These are phyloP conservation scores for Drosophila nikananu DNA, from an alignment of 1,140 invertebrate species.

Conservation along the genomic window DNA sequence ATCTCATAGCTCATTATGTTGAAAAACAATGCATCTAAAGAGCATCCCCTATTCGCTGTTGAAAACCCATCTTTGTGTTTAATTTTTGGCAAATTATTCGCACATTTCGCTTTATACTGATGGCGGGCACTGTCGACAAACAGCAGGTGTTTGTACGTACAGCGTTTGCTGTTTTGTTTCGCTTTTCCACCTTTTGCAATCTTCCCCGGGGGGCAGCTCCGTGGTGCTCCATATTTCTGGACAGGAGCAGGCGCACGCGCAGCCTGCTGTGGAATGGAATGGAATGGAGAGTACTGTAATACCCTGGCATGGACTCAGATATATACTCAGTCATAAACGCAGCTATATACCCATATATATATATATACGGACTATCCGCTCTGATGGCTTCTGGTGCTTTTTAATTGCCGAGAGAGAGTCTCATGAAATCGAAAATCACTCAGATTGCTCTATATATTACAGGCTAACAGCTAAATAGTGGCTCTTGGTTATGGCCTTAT, in stretches of 20 bases:
- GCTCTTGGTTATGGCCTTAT: background rate
- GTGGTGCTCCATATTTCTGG: conserved; percentile 21
- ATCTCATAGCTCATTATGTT: background rate
- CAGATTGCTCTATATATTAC: conserved; percentile 32
- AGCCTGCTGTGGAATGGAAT: background rate
- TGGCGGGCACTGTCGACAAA: conserved; percentile 30
- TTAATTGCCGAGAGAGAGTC: conserved; percentile 53
- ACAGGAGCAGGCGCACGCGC: conserved; percentile 14
- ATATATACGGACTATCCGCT: conserved; percentile 34
- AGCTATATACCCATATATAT: background rate
- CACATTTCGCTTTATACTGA: conserved; percentile 22
- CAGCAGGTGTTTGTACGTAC: conserved; percentile 30
- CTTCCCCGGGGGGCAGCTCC: background rate
- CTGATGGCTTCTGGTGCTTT: conserved; percentile 38
- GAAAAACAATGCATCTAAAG: background rate
- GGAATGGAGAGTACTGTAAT: background rate
- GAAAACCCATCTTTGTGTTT: background rate
- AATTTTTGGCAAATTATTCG: conserved; percentile 34
- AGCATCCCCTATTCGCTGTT: background rate
- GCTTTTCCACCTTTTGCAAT: conserved; percentile 49
- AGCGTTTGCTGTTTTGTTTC: conserved; percentile 31
- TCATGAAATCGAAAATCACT: conserved; percentile 37
- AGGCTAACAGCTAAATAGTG: too few relatives aligned
- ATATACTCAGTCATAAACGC: too few relatives aligned
- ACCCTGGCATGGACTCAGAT: background rate